Evolutionary conservation across 2,113 vertebrate genomes (phyloP).

Genomic region (Mesitornis unicolor): DNA sequence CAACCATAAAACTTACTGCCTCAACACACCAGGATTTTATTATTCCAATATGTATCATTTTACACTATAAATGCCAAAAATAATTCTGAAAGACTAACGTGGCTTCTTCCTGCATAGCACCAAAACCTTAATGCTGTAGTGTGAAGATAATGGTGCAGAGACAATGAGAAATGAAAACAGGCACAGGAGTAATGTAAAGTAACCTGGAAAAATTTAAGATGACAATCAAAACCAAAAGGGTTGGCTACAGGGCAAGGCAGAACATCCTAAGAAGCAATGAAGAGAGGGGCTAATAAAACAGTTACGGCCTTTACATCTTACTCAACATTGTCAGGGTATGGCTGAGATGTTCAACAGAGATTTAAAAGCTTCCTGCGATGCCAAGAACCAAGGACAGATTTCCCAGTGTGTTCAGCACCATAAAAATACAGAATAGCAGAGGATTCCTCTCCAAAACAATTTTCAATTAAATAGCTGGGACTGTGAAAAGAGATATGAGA

Average conservation of each 20-base stretch:
- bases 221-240: neutral
- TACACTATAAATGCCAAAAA: constrained; percentile 22
- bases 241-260: neutral
- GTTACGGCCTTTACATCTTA: neutral
- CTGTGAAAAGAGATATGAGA: neutral
- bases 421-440: neutral
- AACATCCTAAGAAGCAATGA: neutral
- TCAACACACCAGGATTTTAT: neutral
- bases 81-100: neutral
- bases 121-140: neutral
- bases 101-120: neutral
- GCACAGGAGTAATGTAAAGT: neutral
- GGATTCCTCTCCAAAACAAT: neutral
- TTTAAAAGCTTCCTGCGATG: neutral
- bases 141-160: neutral
- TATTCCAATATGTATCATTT: constrained; percentile 5
- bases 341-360: neutral
- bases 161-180: neutral
- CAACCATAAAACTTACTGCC: neutral
- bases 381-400: neutral
- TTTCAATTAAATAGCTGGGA: neutral
- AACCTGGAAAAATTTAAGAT: neutral
- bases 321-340: neutral
- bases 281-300: neutral
- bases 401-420: neutral